Evolutionary conservation across 2,888 invertebrate genomes (phyloP), one percentile per base, ranked within the genome.

Genomic region (Tenthredo scrophulariae): DNA sequence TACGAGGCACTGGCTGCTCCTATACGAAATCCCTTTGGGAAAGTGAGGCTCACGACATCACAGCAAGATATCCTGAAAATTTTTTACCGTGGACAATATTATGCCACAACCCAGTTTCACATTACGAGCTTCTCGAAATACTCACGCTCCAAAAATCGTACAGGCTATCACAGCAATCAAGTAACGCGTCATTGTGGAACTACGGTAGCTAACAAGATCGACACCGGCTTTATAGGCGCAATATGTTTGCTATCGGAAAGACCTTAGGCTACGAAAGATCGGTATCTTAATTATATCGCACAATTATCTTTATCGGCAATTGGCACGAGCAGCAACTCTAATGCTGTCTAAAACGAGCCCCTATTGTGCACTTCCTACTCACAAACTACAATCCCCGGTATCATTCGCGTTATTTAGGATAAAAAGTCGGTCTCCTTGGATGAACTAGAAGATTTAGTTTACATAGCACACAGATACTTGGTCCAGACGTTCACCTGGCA

Each of bases 131-230:
- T 37, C 37, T 29, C n/a, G 5, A 37, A 22, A 58, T 67, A 70
- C 43, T 43, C 22, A 40, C 40, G 13, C 54, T 18, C 70, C 37
- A 18, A 70, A 37, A 33, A 70, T 37, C 5, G 37, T n/a, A 37
- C 33, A 29, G 18, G 70, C 18, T 15, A 70, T 95, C 85, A 95
- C 95, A 93, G 95, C 95, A 62, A 95, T 95, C 93, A 95, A 95
- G 87, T 93, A 93, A 82, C 95, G 29, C 18, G 65, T 26, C 33
- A 46, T 70, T 37, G 5, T 37, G n/a, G n/a, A 29, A 70, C 33
- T n/a, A 9, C 18, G 5, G 2, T 26, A 33, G 3, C 37, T 70
- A 0, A 18, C 0, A 9, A n/a, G 37, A 33, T 33, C 37, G n/a
- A n/a, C 37, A 33, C 1, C 9, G 18, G 37, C 37, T 70, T 18